A percentile compares a stretch with the other conserved stretches of the same genome.
phyloP scores from a whole-genome alignment of 1,140 invertebrate species.

The Plutomurus gul region DNA sequence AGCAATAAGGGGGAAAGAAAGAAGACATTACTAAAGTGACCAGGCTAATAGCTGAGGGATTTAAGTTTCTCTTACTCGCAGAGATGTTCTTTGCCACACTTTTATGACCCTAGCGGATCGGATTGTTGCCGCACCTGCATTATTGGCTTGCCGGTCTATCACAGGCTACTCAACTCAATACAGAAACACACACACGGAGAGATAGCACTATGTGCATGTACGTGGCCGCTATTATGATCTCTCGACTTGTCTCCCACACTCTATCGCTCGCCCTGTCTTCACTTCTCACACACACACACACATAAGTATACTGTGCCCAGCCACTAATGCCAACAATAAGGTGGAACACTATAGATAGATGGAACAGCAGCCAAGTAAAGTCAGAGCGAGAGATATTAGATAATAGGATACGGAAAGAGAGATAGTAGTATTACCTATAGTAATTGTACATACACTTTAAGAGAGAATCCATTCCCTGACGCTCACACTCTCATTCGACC shows the following conservation, averaged over 20 bases:
- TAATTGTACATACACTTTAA: too few species aligned
- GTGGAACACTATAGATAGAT: too few species aligned
- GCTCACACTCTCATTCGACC: neutral
- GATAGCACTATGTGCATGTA: neutral
- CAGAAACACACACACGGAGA: neutral
- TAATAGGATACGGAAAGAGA: too few species aligned
- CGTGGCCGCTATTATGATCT: neutral
- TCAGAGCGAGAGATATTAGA: too few species aligned
- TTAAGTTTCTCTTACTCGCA: slow-evolving; percentile 43
- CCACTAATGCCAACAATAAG: too few species aligned
- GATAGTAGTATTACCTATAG: too few species aligned
- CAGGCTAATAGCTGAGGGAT: slow-evolving; percentile 54
- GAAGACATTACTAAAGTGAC: slow-evolving; percentile 51
- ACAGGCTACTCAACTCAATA: neutral
- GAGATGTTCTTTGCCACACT: slow-evolving; percentile 31
- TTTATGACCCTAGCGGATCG: slow-evolving; percentile 48
- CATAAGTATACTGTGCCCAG: too few species aligned
- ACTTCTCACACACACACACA: too few species aligned
- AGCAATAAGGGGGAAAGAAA: slow-evolving; percentile 36
- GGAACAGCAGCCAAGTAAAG: too few species aligned
- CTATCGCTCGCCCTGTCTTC: neutral
- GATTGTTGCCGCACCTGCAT: slow-evolving; percentile 46
- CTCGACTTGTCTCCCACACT: neutral
- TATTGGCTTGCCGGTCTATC: slow-evolving; percentile 38
- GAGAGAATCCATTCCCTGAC: too few species aligned